These are phyloP conservation scores for Leucophora obtusa DNA, from an alignment of 2,888 invertebrate genomes.

Conservation along the genomic window DNA sequence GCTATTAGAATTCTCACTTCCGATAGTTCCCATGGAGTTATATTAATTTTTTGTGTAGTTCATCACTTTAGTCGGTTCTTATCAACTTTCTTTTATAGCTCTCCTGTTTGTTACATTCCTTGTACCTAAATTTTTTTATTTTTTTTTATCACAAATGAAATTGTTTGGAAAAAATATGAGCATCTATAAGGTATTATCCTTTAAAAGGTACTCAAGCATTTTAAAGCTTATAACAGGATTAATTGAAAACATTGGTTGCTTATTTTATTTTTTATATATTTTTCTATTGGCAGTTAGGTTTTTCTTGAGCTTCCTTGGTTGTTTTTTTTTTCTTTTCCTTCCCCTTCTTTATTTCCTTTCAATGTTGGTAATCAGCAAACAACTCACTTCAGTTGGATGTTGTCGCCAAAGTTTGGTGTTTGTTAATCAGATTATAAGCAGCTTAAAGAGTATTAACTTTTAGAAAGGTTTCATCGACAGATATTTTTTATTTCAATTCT, in stretches of 20 bases:
- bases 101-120: neutral
- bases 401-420: slow-evolving; percentile 54
- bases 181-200: slow-evolving; percentile 44
- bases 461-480: slow-evolving; percentile 40
- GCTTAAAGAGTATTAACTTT: slow-evolving; percentile 53
- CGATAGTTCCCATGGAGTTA: no score
- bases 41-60: neutral
- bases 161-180: slow-evolving; percentile 53
- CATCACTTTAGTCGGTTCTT: neutral
- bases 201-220: slow-evolving; percentile 53
- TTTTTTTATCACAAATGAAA: slow-evolving; percentile 42
- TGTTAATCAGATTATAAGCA: slow-evolving; percentile 59
- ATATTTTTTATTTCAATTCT: neutral
- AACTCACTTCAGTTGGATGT: slow-evolving; percentile 32
- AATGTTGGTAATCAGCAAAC: neutral
- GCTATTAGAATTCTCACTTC: no score
- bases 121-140: neutral
- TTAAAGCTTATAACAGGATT: slow-evolving; percentile 57
- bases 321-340: neutral
- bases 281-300: slow-evolving; percentile 20
- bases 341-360: neutral
- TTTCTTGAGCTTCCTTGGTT: neutral
- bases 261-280: neutral
- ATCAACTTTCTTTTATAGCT: neutral
- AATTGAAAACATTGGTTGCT: slow-evolving; percentile 37